Base-by-base conservation (phyloP, 1,140 invertebrate genomes). In the Pachypeltis micranthus region DNA sequence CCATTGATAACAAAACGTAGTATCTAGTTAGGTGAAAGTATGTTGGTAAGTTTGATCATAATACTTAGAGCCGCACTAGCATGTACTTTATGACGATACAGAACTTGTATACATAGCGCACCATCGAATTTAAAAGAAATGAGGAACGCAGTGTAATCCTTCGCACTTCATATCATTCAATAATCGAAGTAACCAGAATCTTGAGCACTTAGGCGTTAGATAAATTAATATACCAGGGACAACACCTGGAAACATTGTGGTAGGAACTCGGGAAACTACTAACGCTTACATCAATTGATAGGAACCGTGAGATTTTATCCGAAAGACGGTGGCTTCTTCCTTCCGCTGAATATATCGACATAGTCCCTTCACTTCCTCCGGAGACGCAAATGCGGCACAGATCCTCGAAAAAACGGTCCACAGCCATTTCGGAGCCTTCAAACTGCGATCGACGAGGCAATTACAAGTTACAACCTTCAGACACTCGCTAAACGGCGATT, bases 271-370 rank as follows among this genome's bases (percentile, higher is more conserved):
- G n/a, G n/a, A n/a, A n/a, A n/a, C n/a, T n/a, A n/a, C n/a, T n/a
- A n/a, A n/a, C n/a, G n/a, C 34, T 39, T 21, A 81, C 80, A 74
- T 75, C 71, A 61, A 81, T 76, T 66, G 76, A 75, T 51, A 81
- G 72, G 73, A 81, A 81, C 73, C 77, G 80, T 65, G 74, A 74
- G 67, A 81, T 80, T 73, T 80, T 79, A 27, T 72, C 74, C 68
- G 78, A 76, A 61, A 81, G 69, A 69, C 76, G 75, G 68, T 74
- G 72, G 67, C 72, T 72, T 69, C 74, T 76, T 51, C 77, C 77
- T 68, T 80, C 76, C 54, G 80, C 77, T 56, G 74, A 72, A 66
- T 80, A 81, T 66, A 80, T 76, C 67, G 76, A 69, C 34, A 39
- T n/a, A 21, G 23, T 21, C 4, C 7, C 4, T 10, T 21, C 47